A percentile compares a stretch with the other conserved stretches of the same genome.
Conservation (phyloP, 2,113 vertebrate genomes). For the Stictonetta naevosa region DNA sequence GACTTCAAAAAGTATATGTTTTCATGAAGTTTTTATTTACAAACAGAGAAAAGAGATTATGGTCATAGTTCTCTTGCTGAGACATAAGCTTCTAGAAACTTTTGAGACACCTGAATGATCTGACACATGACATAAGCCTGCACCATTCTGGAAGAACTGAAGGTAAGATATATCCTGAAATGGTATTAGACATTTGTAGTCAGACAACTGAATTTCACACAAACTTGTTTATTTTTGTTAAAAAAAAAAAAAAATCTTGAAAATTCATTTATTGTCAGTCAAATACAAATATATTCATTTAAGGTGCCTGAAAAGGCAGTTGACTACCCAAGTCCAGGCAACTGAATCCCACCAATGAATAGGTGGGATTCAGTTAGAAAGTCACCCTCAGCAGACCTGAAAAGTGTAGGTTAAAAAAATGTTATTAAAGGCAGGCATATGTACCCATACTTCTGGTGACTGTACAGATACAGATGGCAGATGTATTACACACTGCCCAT, state of each 20-base stretch:
- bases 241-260: not conserved
- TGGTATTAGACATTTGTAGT: not conserved
- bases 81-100: not conserved
- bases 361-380: too few species aligned
- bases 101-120: not conserved
- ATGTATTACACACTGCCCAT: too few species aligned
- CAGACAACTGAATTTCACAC: not conserved
- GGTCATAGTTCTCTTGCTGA: not conserved
- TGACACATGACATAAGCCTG: not conserved
- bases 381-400: not conserved
- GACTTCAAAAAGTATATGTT: not conserved
- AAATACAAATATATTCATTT: not conserved
- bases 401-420: not conserved
- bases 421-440: too few species aligned
- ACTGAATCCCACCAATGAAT: not conserved
- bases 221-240: too few species aligned
- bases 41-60: not conserved
- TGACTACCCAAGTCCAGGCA: not conserved
- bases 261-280: not conserved
- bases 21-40: not conserved
- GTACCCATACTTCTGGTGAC: too few species aligned
- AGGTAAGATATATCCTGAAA: not conserved
- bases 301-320: not conserved
- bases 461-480: too few species aligned
- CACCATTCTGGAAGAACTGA: not conserved